Conservation (phyloP, 2,888 invertebrate species). For the Clunio marinus region DNA sequence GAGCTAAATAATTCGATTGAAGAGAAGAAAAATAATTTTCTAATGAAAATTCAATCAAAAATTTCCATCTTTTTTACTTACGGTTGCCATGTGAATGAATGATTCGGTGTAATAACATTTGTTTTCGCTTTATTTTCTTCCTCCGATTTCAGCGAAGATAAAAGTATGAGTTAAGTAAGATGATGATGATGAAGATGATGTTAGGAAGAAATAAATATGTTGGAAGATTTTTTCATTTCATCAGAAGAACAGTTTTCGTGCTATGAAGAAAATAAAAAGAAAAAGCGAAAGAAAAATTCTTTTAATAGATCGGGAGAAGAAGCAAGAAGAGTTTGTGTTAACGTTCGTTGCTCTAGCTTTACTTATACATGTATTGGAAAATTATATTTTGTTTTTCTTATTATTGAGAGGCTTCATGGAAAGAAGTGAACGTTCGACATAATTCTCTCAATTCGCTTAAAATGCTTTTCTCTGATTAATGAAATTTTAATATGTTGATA, state of each 20-base stretch:
- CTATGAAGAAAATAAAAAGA: not conserved
- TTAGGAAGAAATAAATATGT: no score
- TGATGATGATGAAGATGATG: no score
- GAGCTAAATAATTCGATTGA: no score
- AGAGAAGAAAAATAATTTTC: not conserved
- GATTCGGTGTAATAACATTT: not conserved
- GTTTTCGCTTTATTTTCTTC: no score
- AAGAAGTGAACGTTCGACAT: not conserved
- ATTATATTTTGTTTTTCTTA: not conserved
- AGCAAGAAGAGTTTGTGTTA: not conserved
- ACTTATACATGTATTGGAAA: not conserved
- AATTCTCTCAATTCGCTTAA: no score
- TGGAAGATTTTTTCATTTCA: not conserved
- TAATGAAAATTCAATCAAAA: constrained; percentile 1
- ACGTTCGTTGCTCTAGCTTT: constrained; percentile 6
- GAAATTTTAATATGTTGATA: no score
- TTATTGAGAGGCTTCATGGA: not conserved
- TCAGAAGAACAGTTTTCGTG: not conserved
- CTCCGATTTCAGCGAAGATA: not conserved
- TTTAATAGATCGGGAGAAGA: constrained; percentile 2
- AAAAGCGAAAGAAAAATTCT: not conserved
- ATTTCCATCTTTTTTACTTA: not conserved
- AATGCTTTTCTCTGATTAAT: no score
- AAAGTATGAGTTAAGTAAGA: not conserved
- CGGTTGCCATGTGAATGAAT: not conserved